Evolutionary conservation across 1,140 invertebrate species (phyloP).

Genomic region (Papilio aristodemus): DNA sequence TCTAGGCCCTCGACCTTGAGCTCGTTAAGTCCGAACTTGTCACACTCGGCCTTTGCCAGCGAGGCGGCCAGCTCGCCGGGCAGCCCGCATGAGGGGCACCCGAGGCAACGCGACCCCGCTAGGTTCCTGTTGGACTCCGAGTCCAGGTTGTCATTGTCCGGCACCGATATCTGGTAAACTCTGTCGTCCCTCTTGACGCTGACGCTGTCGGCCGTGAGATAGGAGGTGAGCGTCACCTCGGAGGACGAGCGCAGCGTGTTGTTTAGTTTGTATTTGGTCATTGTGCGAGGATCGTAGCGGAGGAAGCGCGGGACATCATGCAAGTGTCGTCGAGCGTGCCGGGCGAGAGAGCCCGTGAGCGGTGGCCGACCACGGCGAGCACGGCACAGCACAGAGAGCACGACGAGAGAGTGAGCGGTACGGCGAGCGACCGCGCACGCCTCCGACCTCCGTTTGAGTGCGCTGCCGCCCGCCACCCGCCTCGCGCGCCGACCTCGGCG

Average conservation of each 20-base stretch:
- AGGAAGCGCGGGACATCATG: conserved; percentile 63
- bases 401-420: conserved; percentile 3
- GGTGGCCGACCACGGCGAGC: background rate
- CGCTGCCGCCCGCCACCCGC: background rate
- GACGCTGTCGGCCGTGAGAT: conserved; percentile 61
- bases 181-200: conserved; percentile 48
- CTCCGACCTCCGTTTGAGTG: conserved; percentile 2
- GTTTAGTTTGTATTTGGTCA: conserved; percentile 79
- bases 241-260: conserved; percentile 64
- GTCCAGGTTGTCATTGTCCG: conserved; percentile 53
- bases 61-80: conserved; percentile 56
- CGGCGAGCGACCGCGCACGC: background rate
- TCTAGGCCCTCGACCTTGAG: conserved; percentile 64
- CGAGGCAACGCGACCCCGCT: conserved; percentile 48
- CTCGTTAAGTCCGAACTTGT: conserved; percentile 67
- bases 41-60: conserved; percentile 54
- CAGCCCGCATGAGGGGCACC: conserved; percentile 59
- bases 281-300: conserved; percentile 51
- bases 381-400: background rate
- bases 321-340: conserved; percentile 3
- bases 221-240: conserved; percentile 76
- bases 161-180: conserved; percentile 50
- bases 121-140: conserved; percentile 52
- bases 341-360: background rate
- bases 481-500: conserved; percentile 1